A percentile compares a stretch with the other conserved stretches of the same genome.
Conservation (phyloP, 2,888 invertebrate genomes). For the Xestia c-nigrum region DNA sequence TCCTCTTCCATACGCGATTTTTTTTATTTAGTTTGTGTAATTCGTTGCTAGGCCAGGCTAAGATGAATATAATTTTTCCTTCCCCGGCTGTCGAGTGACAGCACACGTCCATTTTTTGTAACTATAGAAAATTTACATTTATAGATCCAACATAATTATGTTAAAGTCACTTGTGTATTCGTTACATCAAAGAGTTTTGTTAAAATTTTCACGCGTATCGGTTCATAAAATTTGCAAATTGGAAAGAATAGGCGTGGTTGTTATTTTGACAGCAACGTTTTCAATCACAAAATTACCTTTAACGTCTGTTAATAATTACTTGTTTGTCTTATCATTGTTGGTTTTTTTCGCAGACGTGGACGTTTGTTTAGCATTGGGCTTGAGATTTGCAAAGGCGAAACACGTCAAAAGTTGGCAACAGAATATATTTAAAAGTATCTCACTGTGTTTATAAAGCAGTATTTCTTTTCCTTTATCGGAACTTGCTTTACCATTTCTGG, state of each 20-base stretch:
- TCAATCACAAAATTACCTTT: slow-evolving; percentile 34
- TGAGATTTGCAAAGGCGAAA: neutral
- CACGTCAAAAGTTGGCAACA: neutral
- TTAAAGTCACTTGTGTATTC: slow-evolving; percentile 40
- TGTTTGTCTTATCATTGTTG: slow-evolving; percentile 30
- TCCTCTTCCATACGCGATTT: neutral
- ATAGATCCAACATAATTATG: slow-evolving; percentile 10
- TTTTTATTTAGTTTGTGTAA: neutral
- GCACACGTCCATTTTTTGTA: slow-evolving; percentile 12
- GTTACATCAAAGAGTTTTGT: slow-evolving; percentile 51
- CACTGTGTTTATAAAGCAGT: neutral
- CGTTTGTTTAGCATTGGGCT: slow-evolving; percentile 21
- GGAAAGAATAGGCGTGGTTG: slow-evolving; percentile 42
- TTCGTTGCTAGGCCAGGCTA: neutral
- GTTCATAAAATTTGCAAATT: slow-evolving; percentile 37
- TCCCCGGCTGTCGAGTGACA: slow-evolving; percentile 6
- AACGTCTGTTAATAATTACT: slow-evolving; percentile 25
- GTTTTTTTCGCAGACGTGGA: slow-evolving; percentile 19
- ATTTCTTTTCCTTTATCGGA: neutral
- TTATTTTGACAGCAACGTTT: slow-evolving; percentile 40
- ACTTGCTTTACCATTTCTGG: neutral
- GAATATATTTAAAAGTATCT: neutral
- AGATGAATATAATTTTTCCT: neutral
- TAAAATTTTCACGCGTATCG: slow-evolving; percentile 40
- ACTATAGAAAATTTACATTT: slow-evolving; percentile 34